These are phyloP conservation scores for Pygocentrus nattereri DNA, from an alignment of 2,797 vertebrate species.

Conservation along the genomic window DNA sequence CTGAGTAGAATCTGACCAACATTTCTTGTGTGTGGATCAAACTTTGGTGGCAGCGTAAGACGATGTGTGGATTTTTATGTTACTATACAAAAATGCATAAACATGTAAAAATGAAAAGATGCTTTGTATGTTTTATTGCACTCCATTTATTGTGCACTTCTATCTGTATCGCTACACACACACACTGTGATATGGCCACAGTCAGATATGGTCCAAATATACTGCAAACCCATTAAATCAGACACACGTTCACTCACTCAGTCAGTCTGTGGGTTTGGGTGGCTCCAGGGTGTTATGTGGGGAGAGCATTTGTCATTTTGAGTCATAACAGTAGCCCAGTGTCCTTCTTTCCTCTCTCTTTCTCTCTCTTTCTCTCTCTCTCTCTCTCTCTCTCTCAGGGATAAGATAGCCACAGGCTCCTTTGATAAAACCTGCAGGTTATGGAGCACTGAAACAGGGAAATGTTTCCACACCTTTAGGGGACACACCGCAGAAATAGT, in stretches of 20 bases:
- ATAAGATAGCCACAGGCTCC: conserved; percentile 96
- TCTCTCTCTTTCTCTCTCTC: conserved; percentile 12
- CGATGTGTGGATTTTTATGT: too few relatives aligned
- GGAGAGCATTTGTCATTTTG: conserved; percentile 46
- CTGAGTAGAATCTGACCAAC: too few relatives aligned
- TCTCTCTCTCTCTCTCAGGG: conserved; percentile 56
- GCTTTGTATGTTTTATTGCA: too few relatives aligned
- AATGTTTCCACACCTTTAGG: conserved; percentile 91
- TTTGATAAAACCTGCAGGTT: conserved; percentile 97
- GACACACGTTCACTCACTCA: conserved; percentile 1
- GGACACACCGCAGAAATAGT: conserved; percentile 95
- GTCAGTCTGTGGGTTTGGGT: conserved; percentile 27
- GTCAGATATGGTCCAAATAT: too few relatives aligned
- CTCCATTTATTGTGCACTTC: too few relatives aligned
- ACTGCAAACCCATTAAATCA: background rate
- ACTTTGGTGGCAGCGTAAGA: too few relatives aligned
- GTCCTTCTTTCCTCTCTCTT: conserved; percentile 17
- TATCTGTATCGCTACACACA: background rate
- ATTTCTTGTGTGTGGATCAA: too few relatives aligned
- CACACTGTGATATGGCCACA: background rate
- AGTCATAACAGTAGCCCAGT: conserved; percentile 34
- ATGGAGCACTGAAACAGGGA: conserved; percentile 91
- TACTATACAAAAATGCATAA: too few relatives aligned
- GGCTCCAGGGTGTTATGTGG: conserved; percentile 33
- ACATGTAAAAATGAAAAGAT: too few relatives aligned